Evolutionary conservation across 2,888 invertebrate genomes (phyloP).

Genomic region (Mechanitis messenoides): DNA sequence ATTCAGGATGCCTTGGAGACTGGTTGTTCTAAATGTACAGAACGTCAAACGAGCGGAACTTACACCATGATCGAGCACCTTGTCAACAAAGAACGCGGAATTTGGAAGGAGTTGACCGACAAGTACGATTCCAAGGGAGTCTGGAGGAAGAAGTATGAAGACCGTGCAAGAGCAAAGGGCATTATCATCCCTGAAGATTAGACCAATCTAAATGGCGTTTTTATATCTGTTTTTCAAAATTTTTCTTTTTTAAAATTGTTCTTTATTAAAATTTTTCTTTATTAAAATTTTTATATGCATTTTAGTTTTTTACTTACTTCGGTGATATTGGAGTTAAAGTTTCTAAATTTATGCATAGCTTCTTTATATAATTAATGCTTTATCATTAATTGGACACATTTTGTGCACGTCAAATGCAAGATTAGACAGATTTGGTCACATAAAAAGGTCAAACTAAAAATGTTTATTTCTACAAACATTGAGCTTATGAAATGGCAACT

Average conservation of each 20-base stretch:
- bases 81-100: constrained; percentile 78
- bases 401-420: no score
- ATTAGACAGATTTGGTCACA: no score
- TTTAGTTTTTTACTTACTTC: background rate
- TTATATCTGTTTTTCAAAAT: background rate
- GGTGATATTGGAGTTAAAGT: no score
- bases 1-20: constrained; percentile 80
- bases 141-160: constrained; percentile 80
- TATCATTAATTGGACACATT: no score
- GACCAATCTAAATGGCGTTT: background rate
- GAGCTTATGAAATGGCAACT: no score
- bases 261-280: background rate
- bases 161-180: constrained; percentile 73
- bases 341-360: no score
- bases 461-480: no score
- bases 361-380: no score
- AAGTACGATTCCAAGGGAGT: constrained; percentile 83
- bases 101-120: constrained; percentile 79
- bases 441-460: no score
- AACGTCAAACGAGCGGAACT: constrained; percentile 75
- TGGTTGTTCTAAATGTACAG: constrained; percentile 80
- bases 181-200: constrained; percentile 47
- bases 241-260: background rate
- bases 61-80: constrained; percentile 80
- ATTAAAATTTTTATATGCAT: background rate